Percentiles rank a stretch among this genome's conserved stretches.
Conservation (phyloP, 2,888 invertebrate species). For the Drosophila differens region DNA sequence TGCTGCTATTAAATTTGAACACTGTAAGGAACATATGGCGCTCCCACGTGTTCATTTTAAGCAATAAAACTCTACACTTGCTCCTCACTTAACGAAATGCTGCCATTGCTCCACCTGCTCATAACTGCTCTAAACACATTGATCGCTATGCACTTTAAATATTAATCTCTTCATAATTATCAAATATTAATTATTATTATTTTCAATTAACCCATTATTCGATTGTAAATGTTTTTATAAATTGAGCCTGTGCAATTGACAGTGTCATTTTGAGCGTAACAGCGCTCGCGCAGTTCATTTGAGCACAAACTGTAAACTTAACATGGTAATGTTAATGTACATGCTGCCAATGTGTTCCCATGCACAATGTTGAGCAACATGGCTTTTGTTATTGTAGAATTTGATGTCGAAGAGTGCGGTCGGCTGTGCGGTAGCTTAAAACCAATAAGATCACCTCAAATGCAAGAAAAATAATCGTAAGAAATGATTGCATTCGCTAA, state of each 20-base stretch:
- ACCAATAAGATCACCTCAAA: conserved; percentile 16
- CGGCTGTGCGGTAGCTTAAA: conserved; percentile 43
- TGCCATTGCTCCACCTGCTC: not conserved
- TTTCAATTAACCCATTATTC: not conserved
- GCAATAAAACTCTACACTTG: not conserved
- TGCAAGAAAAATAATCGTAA: conserved; percentile 18
- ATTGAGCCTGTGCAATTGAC: not conserved
- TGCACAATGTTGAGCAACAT: conserved; percentile 17
- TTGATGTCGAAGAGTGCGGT: conserved; percentile 57
- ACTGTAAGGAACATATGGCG: not conserved
- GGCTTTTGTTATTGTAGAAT: conserved; percentile 52
- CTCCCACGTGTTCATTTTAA: conserved; percentile 8
- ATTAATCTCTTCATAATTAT: no score
- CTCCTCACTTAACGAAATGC: conserved; percentile 6
- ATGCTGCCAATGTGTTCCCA: conserved; percentile 31
- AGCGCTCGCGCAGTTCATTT: conserved; percentile 4
- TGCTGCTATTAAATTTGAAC: not conserved
- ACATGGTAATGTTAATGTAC: conserved; percentile 20
- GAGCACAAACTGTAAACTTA: conserved; percentile 20
- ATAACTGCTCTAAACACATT: not conserved
- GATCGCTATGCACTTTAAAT: not conserved
- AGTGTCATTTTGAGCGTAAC: conserved; percentile 40
- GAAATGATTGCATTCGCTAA: conserved; percentile 17
- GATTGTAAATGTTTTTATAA: not conserved
- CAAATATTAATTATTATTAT: not conserved